Conservation (phyloP, 35 echinoderm and acorn worm species). For the Amphiura filiformis region DNA sequence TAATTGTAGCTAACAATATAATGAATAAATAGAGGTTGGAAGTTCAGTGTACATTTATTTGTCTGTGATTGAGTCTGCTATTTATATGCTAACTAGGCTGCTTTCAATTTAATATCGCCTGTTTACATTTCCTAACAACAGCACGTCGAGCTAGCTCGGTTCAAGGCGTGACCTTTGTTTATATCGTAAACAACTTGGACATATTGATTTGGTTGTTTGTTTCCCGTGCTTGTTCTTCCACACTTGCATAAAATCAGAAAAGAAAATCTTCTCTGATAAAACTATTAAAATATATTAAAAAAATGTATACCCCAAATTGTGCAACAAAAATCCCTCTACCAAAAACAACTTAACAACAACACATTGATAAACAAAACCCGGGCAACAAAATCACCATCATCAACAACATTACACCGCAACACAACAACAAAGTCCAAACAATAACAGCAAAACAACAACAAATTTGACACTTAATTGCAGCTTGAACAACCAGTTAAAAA, state of each 20-base stretch:
- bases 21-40: no score
- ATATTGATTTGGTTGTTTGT: neutral
- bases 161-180: slow-evolving; percentile 7
- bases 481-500: no score
- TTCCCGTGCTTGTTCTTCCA: neutral
- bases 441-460: no score
- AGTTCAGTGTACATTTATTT: no score
- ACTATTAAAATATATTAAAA: neutral
- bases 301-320: no score
- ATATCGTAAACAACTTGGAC: slow-evolving; percentile 2
- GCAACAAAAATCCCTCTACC: no score
- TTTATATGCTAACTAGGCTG: neutral
- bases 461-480: no score
- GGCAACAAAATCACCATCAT: no score
- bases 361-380: neutral
- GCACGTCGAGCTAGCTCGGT: neutral
- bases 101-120: slow-evolving; percentile 3
- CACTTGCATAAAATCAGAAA: neutral
- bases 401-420: no score
- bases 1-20: no score
- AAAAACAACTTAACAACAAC: no score
- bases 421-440: no score
- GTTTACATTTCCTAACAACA: slow-evolving; percentile 2
- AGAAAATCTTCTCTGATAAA: neutral
- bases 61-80: neutral